Base-by-base conservation (phyloP, 2,888 invertebrate genomes). In the Cerastis rubricosa region DNA sequence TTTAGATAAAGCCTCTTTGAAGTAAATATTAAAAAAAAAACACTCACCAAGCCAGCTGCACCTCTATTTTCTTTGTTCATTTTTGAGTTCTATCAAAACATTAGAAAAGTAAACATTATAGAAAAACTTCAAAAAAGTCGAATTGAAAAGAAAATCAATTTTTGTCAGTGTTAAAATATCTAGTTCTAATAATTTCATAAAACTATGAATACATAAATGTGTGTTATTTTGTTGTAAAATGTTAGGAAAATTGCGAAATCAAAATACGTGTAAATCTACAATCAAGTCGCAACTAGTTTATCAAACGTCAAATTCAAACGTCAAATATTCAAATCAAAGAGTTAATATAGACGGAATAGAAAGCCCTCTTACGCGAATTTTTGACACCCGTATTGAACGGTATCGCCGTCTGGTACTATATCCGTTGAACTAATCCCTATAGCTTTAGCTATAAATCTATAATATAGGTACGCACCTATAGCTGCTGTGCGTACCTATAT, bases 41-140 rank as follows among this genome's bases (percentile, higher is more conserved):
- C 25, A 91, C 94, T 93, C 90, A 95, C 95, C 93, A 94, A 87
- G 35, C 95, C 94, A 78, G 95, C 94, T 80, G 95, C 95, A 78
- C 91, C 89, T 87, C 91, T 93, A 78, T 92, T 93, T 89, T 92
- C 93, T 81, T 93, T 93, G 84, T 92, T 91, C 94, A 94, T 93
- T 71, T 45, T 85, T 40, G 29, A 17, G 40, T 40, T 40, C 5
- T 57, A 70, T 14, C 25, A 66, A 61, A 76, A 54, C 12, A 25
- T 25, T 35, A 35, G 35, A 47, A 0, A 8, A 66, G 43, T 76
- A 80, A 70, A 81, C 54, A 81, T 54, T 70, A 14, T 22, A 2
- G 35, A 40, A 14, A 7, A 8, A 8, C 35, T 63, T 17, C 12
- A 7, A 19, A 47, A 63, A 45, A 9, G 25, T 69, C 35, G 59